phyloP scores from a whole-genome alignment of 2,888 invertebrate species.

The Alviniconcha strummeri region DNA sequence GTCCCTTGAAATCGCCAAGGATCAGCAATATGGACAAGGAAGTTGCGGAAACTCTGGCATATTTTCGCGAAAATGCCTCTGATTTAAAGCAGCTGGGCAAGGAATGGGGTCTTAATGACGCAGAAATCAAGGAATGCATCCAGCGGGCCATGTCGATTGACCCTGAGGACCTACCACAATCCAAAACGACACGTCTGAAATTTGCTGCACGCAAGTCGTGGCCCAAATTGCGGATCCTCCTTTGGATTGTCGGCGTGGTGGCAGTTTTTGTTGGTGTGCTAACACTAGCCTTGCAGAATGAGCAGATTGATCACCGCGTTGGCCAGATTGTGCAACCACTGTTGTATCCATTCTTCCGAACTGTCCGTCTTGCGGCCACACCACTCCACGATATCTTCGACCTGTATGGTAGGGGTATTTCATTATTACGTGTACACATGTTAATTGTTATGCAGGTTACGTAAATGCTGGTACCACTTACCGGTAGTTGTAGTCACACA shows the following conservation, averaged over 20 bases:
- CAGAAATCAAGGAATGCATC: slow-evolving; percentile 15
- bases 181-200: background rate
- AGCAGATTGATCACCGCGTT: slow-evolving; percentile 10
- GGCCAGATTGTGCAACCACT: slow-evolving; percentile 6
- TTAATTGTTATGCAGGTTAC: too few relatives aligned
- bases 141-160: slow-evolving; percentile 14
- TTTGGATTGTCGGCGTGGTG: background rate
- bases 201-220: slow-evolving; percentile 10
- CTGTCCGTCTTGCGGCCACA: background rate
- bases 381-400: slow-evolving; percentile 14
- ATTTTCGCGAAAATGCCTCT: slow-evolving; percentile 17
- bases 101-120: slow-evolving; percentile 17
- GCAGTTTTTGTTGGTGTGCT: background rate
- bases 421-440: too few relatives aligned
- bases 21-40: slow-evolving; percentile 8
- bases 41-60: slow-evolving; percentile 25
- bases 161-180: background rate
- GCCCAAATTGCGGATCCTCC: background rate
- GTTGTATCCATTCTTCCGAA: slow-evolving; percentile 9
- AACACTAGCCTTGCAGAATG: background rate
- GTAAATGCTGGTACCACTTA: too few relatives aligned
- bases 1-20: too few relatives aligned
- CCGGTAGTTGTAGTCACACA: background rate
- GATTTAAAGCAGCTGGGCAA: slow-evolving; percentile 14
- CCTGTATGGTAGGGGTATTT: background rate